Percentiles rank a stretch among this genome's conserved stretches.
phyloP scores from a whole-genome alignment of 2,888 invertebrate species.

The Meteorus colon region DNA sequence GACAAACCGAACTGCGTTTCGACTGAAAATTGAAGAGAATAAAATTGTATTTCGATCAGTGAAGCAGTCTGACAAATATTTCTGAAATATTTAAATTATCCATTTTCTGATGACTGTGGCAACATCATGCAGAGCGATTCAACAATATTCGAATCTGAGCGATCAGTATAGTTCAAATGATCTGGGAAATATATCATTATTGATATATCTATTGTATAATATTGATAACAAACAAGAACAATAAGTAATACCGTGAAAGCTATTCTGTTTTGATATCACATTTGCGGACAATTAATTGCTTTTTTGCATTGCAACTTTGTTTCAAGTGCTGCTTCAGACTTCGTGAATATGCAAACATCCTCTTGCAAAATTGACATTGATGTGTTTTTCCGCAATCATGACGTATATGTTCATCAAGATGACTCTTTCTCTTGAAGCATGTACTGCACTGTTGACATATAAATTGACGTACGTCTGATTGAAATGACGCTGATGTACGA shows the following conservation, averaged over 20 bases:
- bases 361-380: slow-evolving; percentile 25
- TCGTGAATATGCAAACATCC: slow-evolving; percentile 18
- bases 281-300: neutral
- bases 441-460: slow-evolving; percentile 11
- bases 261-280: neutral
- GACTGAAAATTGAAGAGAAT: neutral
- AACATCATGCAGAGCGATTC: neutral
- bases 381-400: slow-evolving; percentile 14
- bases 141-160: neutral
- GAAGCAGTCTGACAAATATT: too few species aligned
- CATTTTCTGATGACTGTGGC: too few species aligned
- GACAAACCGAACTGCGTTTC: neutral
- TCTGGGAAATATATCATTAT: neutral
- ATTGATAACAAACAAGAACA: neutral
- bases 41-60: neutral
- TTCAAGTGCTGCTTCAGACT: slow-evolving; percentile 16
- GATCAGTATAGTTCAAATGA: neutral
- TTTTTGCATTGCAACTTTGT: slow-evolving; percentile 14
- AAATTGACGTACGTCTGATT: slow-evolving; percentile 14
- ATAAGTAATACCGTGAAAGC: neutral
- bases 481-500: slow-evolving; percentile 4
- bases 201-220: neutral
- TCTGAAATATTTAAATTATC: too few species aligned
- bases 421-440: slow-evolving; percentile 6
- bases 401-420: slow-evolving; percentile 13